phyloP scores from a whole-genome alignment of 1,140 invertebrate species.

The Pseudachorutes palmiensis region DNA sequence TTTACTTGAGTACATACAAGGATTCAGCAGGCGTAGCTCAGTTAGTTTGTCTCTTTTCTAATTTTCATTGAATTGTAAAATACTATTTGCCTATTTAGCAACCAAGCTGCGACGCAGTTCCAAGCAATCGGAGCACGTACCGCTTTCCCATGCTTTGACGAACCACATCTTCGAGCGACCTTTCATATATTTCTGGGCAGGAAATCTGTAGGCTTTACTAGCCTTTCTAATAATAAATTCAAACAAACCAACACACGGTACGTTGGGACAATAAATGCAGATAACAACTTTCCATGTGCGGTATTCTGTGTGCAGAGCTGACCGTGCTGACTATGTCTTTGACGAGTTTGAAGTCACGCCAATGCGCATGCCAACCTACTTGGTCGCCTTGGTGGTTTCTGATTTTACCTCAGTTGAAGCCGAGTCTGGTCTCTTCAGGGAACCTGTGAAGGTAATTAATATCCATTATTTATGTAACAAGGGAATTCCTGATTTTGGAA shows the following conservation, averaged over 20 bases:
- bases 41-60: not conserved
- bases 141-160: slow-evolving; percentile 88
- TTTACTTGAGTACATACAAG: not conserved
- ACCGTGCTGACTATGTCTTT: slow-evolving; percentile 8
- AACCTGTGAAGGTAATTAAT: slow-evolving; percentile 4
- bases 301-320: slow-evolving; percentile 13
- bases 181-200: slow-evolving; percentile 55
- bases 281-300: not conserved
- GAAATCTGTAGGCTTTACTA: slow-evolving; percentile 31
- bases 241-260: slow-evolving; percentile 3
- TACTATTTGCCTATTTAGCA: not conserved
- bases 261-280: not conserved
- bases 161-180: slow-evolving; percentile 70
- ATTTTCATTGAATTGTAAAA: not conserved
- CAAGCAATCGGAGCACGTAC: slow-evolving; percentile 51
- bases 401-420: slow-evolving; percentile 14
- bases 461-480: not conserved
- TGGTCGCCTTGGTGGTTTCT: slow-evolving; percentile 24
- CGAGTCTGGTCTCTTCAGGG: not conserved
- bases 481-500: not conserved
- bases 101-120: slow-evolving; percentile 9
- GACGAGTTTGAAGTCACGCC: slow-evolving; percentile 16
- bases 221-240: slow-evolving; percentile 47
- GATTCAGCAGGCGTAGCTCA: not conserved
- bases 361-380: slow-evolving; percentile 13